These are phyloP conservation scores for Hofmannophila pseudospretella DNA, from an alignment of 2,888 invertebrate species.

Conservation along the genomic window DNA sequence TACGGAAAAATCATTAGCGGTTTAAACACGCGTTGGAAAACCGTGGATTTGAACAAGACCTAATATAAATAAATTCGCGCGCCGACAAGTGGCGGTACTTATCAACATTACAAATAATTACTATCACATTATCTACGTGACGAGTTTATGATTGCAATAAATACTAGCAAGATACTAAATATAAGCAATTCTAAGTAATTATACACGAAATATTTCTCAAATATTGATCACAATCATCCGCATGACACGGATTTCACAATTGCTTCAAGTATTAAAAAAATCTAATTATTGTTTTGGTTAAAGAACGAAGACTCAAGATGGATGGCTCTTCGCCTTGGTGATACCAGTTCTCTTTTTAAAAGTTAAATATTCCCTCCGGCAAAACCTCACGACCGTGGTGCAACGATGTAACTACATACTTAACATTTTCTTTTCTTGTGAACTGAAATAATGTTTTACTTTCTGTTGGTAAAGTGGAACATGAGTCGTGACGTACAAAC, in stretches of 20 bases:
- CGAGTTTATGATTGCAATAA: conserved; percentile 18
- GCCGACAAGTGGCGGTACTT: conserved; percentile 14
- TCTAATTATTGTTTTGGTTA: background rate
- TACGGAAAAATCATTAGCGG: too few relatives aligned
- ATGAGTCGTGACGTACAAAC: too few relatives aligned
- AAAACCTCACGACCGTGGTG: conserved; percentile 16
- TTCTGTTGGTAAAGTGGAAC: too few relatives aligned
- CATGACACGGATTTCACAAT: background rate
- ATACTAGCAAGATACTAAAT: conserved; percentile 8
- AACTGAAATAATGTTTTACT: conserved; percentile 24
- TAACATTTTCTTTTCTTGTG: conserved; percentile 21
- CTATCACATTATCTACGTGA: conserved; percentile 16
- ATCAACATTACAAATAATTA: conserved; percentile 20
- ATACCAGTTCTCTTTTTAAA: conserved; percentile 9
- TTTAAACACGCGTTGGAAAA: too few relatives aligned
- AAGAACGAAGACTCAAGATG: conserved; percentile 4
- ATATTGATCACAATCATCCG: background rate
- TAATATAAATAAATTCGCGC: background rate
- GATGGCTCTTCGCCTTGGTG: conserved; percentile 1
- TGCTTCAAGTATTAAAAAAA: background rate
- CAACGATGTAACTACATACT: conserved; percentile 21
- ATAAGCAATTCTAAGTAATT: too few relatives aligned
- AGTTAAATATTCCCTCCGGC: conserved; percentile 23
- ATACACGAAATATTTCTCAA: background rate
- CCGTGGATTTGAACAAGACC: too few relatives aligned